Conservation (phyloP, 2,888 invertebrate species). For the Linnaemya tessellans region DNA sequence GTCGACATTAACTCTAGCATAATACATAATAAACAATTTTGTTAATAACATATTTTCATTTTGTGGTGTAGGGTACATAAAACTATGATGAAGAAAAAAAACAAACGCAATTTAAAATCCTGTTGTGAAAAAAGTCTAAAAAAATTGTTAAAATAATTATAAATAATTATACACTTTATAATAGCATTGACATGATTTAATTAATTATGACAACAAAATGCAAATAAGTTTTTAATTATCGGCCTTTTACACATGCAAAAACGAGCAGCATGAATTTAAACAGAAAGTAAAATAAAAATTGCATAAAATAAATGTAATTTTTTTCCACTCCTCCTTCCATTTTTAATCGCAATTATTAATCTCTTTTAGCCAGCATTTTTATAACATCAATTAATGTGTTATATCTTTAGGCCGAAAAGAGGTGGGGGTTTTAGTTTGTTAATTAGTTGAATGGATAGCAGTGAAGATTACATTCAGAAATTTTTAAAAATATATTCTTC, state of each 20-base stretch:
- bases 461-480: neutral
- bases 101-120: conserved; percentile 34
- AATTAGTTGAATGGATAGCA: neutral
- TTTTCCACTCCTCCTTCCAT: conserved; percentile 25
- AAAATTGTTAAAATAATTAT: conserved; percentile 68
- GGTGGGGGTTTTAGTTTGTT: neutral
- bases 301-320: conserved; percentile 51
- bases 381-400: conserved; percentile 61
- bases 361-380: conserved; percentile 52
- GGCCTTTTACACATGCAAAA: conserved; percentile 31
- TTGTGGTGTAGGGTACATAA: conserved; percentile 27
- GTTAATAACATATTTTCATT: too few relatives aligned
- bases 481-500: too few relatives aligned
- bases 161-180: conserved; percentile 70
- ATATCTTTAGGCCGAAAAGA: neutral
- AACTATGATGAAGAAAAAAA: conserved; percentile 8
- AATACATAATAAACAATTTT: too few relatives aligned
- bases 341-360: conserved; percentile 66
- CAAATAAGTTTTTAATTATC: conserved; percentile 70
- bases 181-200: conserved; percentile 72
- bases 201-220: conserved; percentile 73
- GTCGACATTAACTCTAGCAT: too few relatives aligned
- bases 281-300: conserved; percentile 8
- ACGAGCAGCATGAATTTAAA: conserved; percentile 27
- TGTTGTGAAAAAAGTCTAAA: conserved; percentile 23